phyloP scores from a whole-genome alignment of 2,797 vertebrate genomes.

The Brachymystax lenok region DNA sequence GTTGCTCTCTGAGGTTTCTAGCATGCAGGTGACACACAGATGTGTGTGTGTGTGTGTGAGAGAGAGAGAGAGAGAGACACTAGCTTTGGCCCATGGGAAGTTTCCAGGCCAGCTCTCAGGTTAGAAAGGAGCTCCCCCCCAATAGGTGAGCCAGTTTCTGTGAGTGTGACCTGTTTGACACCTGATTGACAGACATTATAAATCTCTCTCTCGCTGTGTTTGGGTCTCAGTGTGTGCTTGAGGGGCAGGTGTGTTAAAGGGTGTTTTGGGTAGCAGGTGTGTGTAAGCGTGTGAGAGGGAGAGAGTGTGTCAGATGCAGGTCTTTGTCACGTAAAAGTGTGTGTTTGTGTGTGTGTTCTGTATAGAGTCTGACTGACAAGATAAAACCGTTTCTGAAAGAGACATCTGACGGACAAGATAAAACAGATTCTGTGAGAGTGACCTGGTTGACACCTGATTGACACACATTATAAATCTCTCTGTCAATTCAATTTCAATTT shows the following conservation, averaged over 20 bases:
- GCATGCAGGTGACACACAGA: background rate
- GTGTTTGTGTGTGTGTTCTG: slow-evolving; percentile 13
- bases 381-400: no score
- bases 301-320: background rate
- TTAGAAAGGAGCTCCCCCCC: no score
- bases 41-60: no score
- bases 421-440: background rate
- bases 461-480: background rate
- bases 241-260: background rate
- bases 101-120: no score
- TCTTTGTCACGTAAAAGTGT: slow-evolving; percentile 25
- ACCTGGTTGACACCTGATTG: background rate
- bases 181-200: background rate
- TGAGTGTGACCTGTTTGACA: background rate
- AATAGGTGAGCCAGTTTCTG: background rate
- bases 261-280: no score
- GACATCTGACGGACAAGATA: no score
- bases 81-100: no score
- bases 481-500: no score
- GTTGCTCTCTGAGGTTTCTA: background rate
- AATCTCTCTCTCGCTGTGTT: background rate
- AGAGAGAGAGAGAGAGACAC: no score
- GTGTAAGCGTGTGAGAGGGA: background rate
- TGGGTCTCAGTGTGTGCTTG: background rate
- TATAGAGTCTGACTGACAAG: no score